Conservation (phyloP, 2,113 vertebrate species). For the Girardinichthys multiradiatus region DNA sequence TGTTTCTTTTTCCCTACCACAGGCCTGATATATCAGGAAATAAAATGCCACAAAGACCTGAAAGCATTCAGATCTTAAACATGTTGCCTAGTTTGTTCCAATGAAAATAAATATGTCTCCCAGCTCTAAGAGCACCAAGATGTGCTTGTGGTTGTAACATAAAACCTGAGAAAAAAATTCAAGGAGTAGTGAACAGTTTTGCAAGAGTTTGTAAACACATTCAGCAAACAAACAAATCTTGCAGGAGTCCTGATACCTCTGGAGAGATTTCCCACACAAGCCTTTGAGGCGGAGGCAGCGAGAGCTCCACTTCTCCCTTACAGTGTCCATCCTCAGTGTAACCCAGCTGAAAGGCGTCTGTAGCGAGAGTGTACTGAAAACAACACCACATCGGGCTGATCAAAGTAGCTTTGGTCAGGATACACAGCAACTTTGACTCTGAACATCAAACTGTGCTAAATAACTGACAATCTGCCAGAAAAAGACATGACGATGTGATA, state of each 20-base stretch:
- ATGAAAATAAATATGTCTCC: too few relatives aligned
- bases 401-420: background rate
- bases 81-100: too few relatives aligned
- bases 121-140: too few relatives aligned
- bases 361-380: slow-evolving; percentile 85
- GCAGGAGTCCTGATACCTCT: slow-evolving; percentile 71
- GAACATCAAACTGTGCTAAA: background rate
- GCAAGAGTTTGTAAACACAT: too few relatives aligned
- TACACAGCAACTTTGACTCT: background rate
- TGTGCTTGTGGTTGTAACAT: too few relatives aligned
- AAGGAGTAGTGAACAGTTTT: too few relatives aligned
- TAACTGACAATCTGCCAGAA: background rate
- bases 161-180: background rate
- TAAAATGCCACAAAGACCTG: too few relatives aligned
- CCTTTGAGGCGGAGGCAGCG: slow-evolving; percentile 83
- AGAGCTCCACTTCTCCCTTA: slow-evolving; percentile 83
- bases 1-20: too few relatives aligned
- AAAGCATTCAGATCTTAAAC: too few relatives aligned
- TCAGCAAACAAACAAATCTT: too few relatives aligned
- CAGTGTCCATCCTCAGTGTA: slow-evolving; percentile 91
- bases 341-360: slow-evolving; percentile 88
- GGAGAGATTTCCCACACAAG: slow-evolving; percentile 88
- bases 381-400: background rate
- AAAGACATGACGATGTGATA: too few relatives aligned
- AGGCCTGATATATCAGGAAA: too few relatives aligned